These are phyloP conservation scores for Melanophora roralis DNA, from an alignment of 2,888 invertebrate species.

Conservation along the genomic window DNA sequence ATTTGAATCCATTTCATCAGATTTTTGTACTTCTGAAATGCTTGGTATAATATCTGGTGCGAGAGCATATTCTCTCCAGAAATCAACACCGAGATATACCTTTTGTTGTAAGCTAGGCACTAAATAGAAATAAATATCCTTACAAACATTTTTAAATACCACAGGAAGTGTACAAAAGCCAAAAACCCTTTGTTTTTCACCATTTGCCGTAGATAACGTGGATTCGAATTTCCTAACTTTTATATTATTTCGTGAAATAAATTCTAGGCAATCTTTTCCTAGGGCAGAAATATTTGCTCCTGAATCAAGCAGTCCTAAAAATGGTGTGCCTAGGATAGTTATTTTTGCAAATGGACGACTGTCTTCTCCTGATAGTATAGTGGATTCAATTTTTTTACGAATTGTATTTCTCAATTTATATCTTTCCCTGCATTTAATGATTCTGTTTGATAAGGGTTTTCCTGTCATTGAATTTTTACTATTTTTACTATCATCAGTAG, in stretches of 20 bases:
- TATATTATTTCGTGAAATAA: neutral
- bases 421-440: neutral
- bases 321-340: neutral
- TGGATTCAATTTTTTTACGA: neutral
- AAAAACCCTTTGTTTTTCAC: neutral
- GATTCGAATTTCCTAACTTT: neutral
- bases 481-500: too few relatives aligned
- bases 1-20: neutral
- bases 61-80: too few relatives aligned
- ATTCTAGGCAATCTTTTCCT: slow-evolving; percentile 6
- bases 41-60: neutral
- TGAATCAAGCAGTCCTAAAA: neutral
- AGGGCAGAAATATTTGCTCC: slow-evolving; percentile 17
- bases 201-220: slow-evolving; percentile 19
- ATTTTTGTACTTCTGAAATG: neutral
- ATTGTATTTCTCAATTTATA: neutral
- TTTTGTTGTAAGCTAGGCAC: neutral
- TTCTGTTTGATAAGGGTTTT: neutral
- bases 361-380: neutral
- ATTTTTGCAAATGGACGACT: slow-evolving; percentile 14
- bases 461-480: neutral
- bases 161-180: neutral
- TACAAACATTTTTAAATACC: neutral
- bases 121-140: neutral
- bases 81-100: neutral